Evolutionary conservation across 2,797 vertebrate species (phyloP).

Genomic region (Xerus rutilus): DNA sequence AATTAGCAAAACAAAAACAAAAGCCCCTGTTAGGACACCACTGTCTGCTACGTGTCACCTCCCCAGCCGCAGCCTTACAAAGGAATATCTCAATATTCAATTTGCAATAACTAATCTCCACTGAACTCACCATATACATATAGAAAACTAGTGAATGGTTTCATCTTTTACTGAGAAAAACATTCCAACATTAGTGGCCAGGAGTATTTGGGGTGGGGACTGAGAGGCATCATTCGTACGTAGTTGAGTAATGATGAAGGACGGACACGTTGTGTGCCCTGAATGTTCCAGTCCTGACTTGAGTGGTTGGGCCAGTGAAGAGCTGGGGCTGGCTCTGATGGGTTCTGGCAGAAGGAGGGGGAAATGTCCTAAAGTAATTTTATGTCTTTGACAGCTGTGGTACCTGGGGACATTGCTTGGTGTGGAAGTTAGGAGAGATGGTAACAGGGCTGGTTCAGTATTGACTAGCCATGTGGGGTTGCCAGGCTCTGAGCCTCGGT

Average conservation of each 20-base stretch:
- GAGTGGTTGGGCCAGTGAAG: neutral
- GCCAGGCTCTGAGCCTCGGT: neutral
- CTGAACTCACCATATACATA: neutral
- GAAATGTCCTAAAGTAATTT: neutral
- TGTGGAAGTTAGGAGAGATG: too few relatives aligned
- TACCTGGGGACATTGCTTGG: neutral
- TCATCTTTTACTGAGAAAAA: slow-evolving; percentile 16
- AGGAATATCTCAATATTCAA: neutral
- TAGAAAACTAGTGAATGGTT: neutral
- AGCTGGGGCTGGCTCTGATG: neutral
- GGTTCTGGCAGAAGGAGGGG: too few relatives aligned
- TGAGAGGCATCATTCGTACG: neutral
- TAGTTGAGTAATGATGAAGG: neutral
- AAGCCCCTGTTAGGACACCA: neutral
- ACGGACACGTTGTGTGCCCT: neutral
- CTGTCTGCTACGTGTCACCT: neutral
- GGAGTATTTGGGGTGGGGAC: neutral
- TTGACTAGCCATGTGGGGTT: neutral
- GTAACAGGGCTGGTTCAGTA: fast-evolving
- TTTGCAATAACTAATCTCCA: neutral
- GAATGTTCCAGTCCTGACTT: neutral
- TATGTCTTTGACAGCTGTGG: neutral
- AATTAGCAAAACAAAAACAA: neutral
- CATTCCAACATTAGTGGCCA: neutral
- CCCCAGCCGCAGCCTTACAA: neutral